Percentiles rank a stretch among this genome's conserved stretches.
Evolutionary conservation across 2,797 vertebrate genomes (phyloP).

Genomic region (Leontocebus nigricollis): DNA sequence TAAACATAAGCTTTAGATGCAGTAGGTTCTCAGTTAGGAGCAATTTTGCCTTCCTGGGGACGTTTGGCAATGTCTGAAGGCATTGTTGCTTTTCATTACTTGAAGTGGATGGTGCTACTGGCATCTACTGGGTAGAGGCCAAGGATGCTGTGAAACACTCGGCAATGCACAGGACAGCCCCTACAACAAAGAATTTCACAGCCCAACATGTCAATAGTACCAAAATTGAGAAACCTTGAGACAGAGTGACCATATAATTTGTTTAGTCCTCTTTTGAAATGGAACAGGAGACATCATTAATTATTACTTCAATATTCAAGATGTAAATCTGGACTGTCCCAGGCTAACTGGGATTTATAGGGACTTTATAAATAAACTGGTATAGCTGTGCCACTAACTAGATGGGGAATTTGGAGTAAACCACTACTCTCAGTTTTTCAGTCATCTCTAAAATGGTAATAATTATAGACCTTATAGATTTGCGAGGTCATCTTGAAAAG

Average conservation of each 20-base stretch:
- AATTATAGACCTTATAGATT: background rate
- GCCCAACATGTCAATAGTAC: background rate
- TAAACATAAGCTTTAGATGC: background rate
- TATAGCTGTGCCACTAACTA: background rate
- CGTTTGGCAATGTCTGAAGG: background rate
- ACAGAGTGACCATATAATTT: background rate
- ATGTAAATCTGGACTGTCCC: background rate
- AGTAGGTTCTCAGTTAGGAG: background rate
- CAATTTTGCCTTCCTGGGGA: background rate
- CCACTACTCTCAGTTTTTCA: background rate
- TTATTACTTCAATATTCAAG: background rate
- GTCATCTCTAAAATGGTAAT: background rate
- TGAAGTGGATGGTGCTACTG: background rate
- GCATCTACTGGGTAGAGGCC: background rate
- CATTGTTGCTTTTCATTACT: background rate
- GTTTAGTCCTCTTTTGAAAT: constrained; percentile 6
- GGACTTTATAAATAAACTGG: background rate
- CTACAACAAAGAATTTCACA: background rate
- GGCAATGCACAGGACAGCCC: background rate
- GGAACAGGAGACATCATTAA: background rate
- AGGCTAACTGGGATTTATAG: background rate
- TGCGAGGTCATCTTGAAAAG: background rate
- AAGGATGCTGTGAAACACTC: background rate
- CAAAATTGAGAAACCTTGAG: background rate
- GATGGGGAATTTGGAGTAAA: background rate